Evolutionary conservation across 1,140 invertebrate species (phyloP), one percentile per base, ranked within the genome.

Genomic region (Leptinotarsa texana): DNA sequence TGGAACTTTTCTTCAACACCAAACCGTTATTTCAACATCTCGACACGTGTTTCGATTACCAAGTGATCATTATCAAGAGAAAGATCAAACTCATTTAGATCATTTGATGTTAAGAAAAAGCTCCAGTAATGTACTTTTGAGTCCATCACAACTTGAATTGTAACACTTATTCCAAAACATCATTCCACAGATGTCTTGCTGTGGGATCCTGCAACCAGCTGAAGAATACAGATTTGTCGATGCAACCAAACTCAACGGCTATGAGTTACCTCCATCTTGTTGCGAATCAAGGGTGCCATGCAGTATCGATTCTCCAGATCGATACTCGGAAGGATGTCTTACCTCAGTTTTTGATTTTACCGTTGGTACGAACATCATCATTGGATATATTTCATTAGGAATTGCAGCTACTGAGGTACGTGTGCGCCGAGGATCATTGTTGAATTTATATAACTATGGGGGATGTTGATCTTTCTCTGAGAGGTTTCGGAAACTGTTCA

Each of bases 181-280:
- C 27, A n/a, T 65, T 27, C 22, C 63, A 21, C 80, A 94, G 92
- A 85, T 94, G 74, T 83, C 90, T 79, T 95, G 93, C 85, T 95
- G 93, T 81, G 93, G 93, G 73, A 90, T 93, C 15, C 86, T 88
- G 67, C 85, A 88, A 6, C 87, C 89, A 13, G 75, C 8, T 33
- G 48, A 69, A 21, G 68, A 69, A 49, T 69, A 69, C 42, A 51
- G 48, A n/a, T 48, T 18, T 24, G 22, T 48, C 48, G 18, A 49
- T 49, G 48, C 74, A 1, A 92, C 95, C 80, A 95, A 93, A 92
- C 74, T 83, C n/a, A 84, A 81, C 48, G 88, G 87, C 22, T 85
- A 86, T 51, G 86, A 84, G 4, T 81, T 93, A 65, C 91, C 92
- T 0, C 79, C 84, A 15, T 88, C 90, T 0, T 93, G 93, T 83